Percentiles rank a stretch among this genome's conserved stretches.
phyloP scores from a whole-genome alignment of 2,888 invertebrate species.

The Coelopa pilipes region DNA sequence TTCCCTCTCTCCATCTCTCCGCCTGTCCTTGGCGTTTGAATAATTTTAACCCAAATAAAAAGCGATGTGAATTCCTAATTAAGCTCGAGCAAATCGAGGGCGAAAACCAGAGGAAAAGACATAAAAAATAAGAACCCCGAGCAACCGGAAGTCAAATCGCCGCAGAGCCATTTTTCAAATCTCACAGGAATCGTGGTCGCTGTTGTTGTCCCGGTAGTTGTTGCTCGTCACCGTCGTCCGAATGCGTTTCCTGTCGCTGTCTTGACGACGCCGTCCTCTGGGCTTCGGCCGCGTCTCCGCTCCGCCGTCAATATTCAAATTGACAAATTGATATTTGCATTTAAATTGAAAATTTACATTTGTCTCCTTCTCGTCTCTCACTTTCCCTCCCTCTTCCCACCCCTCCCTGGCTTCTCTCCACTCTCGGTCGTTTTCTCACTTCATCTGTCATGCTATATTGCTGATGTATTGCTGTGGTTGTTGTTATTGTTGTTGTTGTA shows the following conservation, averaged over 20 bases:
- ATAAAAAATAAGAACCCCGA: constrained; percentile 33
- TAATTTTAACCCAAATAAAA: constrained; percentile 68
- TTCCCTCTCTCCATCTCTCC: too few relatives aligned
- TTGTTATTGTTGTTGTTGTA: constrained; percentile 51
- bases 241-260: background rate
- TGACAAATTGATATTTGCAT: constrained; percentile 69
- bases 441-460: too few relatives aligned
- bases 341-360: constrained; percentile 68
- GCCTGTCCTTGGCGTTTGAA: constrained; percentile 59
- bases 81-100: constrained; percentile 51
- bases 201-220: background rate
- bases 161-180: constrained; percentile 41
- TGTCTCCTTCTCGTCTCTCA: constrained; percentile 43
- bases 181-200: constrained; percentile 50
- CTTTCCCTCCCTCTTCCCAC: too few relatives aligned
- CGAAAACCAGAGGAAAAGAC: constrained; percentile 20
- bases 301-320: constrained; percentile 51
- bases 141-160: constrained; percentile 22
- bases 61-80: constrained; percentile 67
- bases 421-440: too few relatives aligned
- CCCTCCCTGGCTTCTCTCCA: too few relatives aligned
- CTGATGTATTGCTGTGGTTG: background rate
- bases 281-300: background rate
- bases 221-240: background rate
- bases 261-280: background rate